These are phyloP conservation scores for Oxyteleia sp. DNA, from an alignment of 2,888 invertebrate genomes.

Conservation along the genomic window DNA sequence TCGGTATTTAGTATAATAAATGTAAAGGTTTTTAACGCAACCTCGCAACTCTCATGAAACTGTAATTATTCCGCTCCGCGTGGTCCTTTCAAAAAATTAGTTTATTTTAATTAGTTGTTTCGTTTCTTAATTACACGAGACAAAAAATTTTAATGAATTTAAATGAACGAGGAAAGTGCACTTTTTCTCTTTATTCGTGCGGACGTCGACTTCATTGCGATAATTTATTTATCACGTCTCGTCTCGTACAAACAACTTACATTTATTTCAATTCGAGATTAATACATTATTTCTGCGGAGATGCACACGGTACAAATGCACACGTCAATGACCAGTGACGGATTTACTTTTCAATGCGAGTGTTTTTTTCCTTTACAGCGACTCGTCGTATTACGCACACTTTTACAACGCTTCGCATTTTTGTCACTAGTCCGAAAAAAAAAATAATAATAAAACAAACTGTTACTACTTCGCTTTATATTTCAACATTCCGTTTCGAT, in stretches of 20 bases:
- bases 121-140: conserved; percentile 58
- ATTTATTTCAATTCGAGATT: conserved; percentile 54
- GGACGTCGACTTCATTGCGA: conserved; percentile 32
- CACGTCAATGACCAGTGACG: conserved; percentile 60
- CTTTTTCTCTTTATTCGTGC: conserved; percentile 9
- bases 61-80: conserved; percentile 34
- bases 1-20: neutral
- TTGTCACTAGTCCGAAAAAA: conserved; percentile 34
- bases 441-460: conserved; percentile 26
- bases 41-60: conserved; percentile 4
- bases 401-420: conserved; percentile 49
- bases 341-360: conserved; percentile 52
- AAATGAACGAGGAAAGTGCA: conserved; percentile 54
- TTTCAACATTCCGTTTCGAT: no score
- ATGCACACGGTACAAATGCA: conserved; percentile 24
- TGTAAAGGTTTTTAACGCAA: conserved; percentile 2
- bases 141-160: conserved; percentile 59
- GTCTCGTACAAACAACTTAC: conserved; percentile 33
- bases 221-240: conserved; percentile 56
- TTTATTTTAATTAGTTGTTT: conserved; percentile 57
- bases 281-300: conserved; percentile 54
- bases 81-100: conserved; percentile 48
- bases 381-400: conserved; percentile 41
- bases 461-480: conserved; percentile 36
- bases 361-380: conserved; percentile 29